Conservation (phyloP, 2,113 vertebrate genomes). For the Synchiropus splendidus region DNA sequence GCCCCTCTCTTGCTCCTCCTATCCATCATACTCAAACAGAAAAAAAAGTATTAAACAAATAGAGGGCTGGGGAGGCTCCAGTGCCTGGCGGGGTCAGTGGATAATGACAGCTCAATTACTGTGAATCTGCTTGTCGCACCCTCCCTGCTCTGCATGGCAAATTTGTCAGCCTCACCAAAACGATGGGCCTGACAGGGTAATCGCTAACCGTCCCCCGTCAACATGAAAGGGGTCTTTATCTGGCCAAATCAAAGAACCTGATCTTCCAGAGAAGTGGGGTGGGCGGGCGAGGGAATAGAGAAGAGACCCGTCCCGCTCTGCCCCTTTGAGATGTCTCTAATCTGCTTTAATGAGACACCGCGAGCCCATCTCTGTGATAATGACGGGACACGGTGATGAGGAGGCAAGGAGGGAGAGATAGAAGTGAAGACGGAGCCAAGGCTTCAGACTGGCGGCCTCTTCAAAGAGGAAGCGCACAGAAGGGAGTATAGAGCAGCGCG, state of each 20-base stretch:
- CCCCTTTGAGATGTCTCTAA: conserved; percentile 57
- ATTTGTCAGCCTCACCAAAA: conserved; percentile 64
- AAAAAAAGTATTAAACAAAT: conserved; percentile 83
- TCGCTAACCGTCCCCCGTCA: conserved; percentile 58
- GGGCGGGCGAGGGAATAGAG: conserved; percentile 11
- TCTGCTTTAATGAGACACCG: conserved; percentile 65
- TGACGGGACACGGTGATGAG: conserved; percentile 47
- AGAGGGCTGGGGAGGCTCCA: conserved; percentile 46
- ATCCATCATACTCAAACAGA: conserved; percentile 62
- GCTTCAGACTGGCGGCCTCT: conserved; percentile 63
- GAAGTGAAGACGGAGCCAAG: conserved; percentile 51
- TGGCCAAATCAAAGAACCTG: conserved; percentile 65
- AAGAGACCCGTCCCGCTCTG: conserved; percentile 37
- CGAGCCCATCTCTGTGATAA: conserved; percentile 63
- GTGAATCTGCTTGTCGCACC: conserved; percentile 58
- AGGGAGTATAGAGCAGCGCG: conserved; percentile 38
- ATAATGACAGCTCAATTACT: conserved; percentile 78
- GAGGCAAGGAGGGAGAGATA: conserved; percentile 29
- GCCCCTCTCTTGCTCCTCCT: conserved; percentile 41
- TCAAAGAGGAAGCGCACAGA: conserved; percentile 32
- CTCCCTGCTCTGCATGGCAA: conserved; percentile 45
- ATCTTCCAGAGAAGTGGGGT: conserved; percentile 48
- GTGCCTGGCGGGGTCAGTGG: conserved; percentile 56
- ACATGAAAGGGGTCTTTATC: conserved; percentile 70
- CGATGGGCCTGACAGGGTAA: conserved; percentile 63